Percentiles rank a stretch among this genome's conserved stretches.
phyloP scores from a whole-genome alignment of 2,888 invertebrate genomes.

The Polymixis flavicincta region DNA sequence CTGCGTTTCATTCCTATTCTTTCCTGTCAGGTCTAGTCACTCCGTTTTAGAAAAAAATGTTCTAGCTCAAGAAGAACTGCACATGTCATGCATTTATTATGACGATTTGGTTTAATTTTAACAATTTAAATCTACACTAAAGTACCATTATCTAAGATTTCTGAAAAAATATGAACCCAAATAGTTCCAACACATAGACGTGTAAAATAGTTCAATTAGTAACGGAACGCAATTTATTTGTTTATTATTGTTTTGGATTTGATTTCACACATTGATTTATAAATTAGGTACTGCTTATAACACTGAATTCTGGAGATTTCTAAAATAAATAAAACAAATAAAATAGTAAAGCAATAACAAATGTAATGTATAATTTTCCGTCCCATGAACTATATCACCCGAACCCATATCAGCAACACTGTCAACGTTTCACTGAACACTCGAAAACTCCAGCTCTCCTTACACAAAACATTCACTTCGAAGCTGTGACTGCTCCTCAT shows the following conservation, averaged over 20 bases:
- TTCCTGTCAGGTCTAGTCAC: not conserved
- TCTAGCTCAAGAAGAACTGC: no score
- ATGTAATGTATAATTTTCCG: conserved; percentile 72
- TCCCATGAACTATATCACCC: conserved; percentile 78
- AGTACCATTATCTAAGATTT: no score
- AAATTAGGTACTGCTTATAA: not conserved
- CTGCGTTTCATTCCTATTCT: not conserved
- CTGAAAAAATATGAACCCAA: no score
- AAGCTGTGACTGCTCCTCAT: conserved; percentile 42
- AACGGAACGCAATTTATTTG: no score
- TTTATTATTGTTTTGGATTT: no score
- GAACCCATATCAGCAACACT: conserved; percentile 67
- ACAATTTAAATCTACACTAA: no score
- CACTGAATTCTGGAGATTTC: not conserved
- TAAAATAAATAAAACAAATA: not conserved
- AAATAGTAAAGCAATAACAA: not conserved
- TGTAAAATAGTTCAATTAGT: no score
- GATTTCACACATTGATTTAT: no score
- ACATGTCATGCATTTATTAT: not conserved
- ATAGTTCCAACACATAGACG: no score
- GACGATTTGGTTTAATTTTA: not conserved
- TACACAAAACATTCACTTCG: conserved; percentile 49
- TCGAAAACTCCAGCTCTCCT: conserved; percentile 55
- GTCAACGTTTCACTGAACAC: conserved; percentile 59
- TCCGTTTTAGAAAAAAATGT: not conserved